Evolutionary conservation across 1,140 invertebrate genomes (phyloP).

Genomic region (Dolichoris vasculosae): DNA sequence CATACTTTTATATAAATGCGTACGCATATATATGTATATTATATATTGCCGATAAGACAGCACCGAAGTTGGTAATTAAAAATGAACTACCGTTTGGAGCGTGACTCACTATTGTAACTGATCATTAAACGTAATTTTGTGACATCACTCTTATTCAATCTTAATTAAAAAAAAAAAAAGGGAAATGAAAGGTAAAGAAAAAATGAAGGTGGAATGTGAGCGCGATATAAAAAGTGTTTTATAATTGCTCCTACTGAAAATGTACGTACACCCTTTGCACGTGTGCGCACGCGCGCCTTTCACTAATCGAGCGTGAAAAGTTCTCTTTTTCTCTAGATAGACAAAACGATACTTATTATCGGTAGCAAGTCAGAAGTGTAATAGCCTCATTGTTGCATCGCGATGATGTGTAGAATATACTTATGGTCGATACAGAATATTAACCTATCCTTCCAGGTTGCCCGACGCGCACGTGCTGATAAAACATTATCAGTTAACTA

Average conservation of each 20-base stretch:
- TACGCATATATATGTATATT: neutral
- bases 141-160: slow-evolving; percentile 45
- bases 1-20: no score
- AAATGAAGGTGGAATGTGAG: neutral
- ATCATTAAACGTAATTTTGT: slow-evolving; percentile 38
- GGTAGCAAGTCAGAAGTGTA: neutral
- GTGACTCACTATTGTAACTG: slow-evolving; percentile 46
- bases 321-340: neutral
- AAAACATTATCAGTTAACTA: slow-evolving; percentile 14
- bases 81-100: slow-evolving; percentile 42
- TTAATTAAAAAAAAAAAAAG: slow-evolving; percentile 4
- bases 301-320: neutral
- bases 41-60: slow-evolving; percentile 12
- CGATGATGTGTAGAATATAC: neutral
- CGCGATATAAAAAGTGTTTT: neutral
- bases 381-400: neutral
- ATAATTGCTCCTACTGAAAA: slow-evolving; percentile 1
- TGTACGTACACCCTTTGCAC: neutral
- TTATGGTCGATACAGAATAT: neutral
- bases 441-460: neutral
- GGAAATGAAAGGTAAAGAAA: neutral
- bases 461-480: neutral
- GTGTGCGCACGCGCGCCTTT: neutral
- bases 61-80: slow-evolving; percentile 37
- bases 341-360: slow-evolving; percentile 8